phyloP scores from a whole-genome alignment of 2,113 vertebrate genomes.

The Poeciliopsis occidentalis region DNA sequence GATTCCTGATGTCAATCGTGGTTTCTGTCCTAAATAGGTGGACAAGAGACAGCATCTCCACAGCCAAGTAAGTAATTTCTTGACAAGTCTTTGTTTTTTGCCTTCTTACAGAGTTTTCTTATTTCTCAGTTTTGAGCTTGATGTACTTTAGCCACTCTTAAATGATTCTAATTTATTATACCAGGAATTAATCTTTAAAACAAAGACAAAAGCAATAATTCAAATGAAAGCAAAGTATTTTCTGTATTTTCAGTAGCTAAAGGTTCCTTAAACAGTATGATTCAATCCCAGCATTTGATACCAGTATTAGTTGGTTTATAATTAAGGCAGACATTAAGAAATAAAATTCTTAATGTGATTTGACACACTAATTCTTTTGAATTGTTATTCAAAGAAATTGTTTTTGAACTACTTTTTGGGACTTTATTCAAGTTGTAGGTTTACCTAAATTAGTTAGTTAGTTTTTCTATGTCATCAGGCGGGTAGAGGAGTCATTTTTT shows the following conservation, averaged over 20 bases:
- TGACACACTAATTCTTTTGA: no score
- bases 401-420: no score
- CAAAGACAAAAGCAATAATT: background rate
- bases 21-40: constrained; percentile 80
- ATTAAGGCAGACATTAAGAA: background rate
- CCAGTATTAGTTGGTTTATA: no score
- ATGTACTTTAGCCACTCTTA: background rate
- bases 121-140: background rate
- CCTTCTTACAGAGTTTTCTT: no score
- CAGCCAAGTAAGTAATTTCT: constrained; percentile 85
- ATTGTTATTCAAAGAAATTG: no score
- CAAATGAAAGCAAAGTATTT: background rate
- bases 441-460: no score
- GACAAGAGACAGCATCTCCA: constrained; percentile 84
- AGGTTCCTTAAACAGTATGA: no score
- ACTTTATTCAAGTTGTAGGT: no score
- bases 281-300: no score
- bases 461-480: no score
- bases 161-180: background rate
- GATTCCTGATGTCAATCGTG: background rate
- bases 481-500: no score
- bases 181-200: background rate
- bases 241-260: background rate
- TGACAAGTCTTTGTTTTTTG: background rate
- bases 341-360: background rate